These are phyloP conservation scores for Neolamprologus multifasciatus DNA, from an alignment of 2,797 vertebrate species.

Conservation along the genomic window DNA sequence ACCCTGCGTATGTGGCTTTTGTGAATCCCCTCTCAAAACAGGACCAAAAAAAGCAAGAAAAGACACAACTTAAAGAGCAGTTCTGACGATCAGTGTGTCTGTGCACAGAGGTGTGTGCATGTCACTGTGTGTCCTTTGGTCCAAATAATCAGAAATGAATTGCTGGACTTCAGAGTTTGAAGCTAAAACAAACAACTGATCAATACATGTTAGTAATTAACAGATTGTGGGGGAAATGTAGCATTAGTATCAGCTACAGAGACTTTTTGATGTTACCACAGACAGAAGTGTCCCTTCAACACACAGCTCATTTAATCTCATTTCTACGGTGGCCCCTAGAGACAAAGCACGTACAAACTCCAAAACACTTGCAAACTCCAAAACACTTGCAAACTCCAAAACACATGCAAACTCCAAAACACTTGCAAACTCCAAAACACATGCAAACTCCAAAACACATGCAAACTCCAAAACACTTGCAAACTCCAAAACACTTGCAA, in stretches of 20 bases:
- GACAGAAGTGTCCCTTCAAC: not conserved
- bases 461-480: too few species aligned
- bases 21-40: not conserved
- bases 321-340: too few species aligned
- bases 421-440: too few species aligned
- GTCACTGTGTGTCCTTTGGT: not conserved
- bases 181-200: slow-evolving; percentile 22
- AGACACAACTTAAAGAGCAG: slow-evolving; percentile 20
- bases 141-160: not conserved
- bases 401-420: too few species aligned
- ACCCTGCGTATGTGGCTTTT: not conserved
- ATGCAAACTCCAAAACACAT: too few species aligned
- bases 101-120: not conserved
- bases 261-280: not conserved
- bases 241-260: too few species aligned
- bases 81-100: slow-evolving; percentile 13
- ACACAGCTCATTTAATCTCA: not conserved
- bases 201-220: slow-evolving; percentile 9
- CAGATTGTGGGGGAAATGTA: not conserved
- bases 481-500: too few species aligned
- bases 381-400: too few species aligned
- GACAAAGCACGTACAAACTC: too few species aligned
- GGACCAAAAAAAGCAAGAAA: not conserved
- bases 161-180: slow-evolving; percentile 47
- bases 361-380: too few species aligned